Base-by-base conservation (phyloP, 2,888 invertebrate genomes). In the Antitype chi region DNA sequence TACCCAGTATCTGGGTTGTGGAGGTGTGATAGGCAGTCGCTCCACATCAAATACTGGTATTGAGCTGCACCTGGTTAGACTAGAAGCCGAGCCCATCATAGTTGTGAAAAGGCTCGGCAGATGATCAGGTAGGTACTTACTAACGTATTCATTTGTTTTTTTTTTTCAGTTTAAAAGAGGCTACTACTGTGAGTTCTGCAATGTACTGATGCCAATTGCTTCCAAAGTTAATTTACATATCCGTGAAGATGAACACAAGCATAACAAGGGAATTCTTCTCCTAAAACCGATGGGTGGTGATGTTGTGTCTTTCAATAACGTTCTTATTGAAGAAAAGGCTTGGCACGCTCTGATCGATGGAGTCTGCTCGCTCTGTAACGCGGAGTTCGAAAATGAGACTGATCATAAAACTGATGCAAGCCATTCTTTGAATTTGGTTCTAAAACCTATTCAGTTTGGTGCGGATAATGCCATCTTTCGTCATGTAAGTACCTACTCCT, bases 171-270 rank as follows among this genome's bases (percentile, higher is more conserved):
- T 95, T 20, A 92, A 92, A 78, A 85, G 86, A 6, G 93, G 93
- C 17, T 95, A 95, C 80, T 94, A 88, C 84, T 95, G 95, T 69
- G 93, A 93, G 70, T 90, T 89, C 69, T 95, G 95, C 86, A 92
- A 93, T 70, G 57, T 87, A 0, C 70, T 94, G 8, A 77, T 95
- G 13, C 70, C 89, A 2, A 93, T 92, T 4, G 82, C 89, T 0
- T 82, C 91, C 1, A 93, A 93, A 84, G 92, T 94, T 0, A 87
- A 89, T 8, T 60, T 94, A 15, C 95, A 95, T 55, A 70, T 94
- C 0, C 68, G 77, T 15, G 94, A 94, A 55, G 78, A 81, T 3
- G 66, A 67, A 4, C 95, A 95, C 63, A 78, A 80, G 1, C 80
- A 86, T 5, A 92, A 89, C 55, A 94, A 91, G 75, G 88, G 87